Evolutionary conservation across 2,797 vertebrate genomes (phyloP).

Genomic region (Lindbergichthys nudifrons): DNA sequence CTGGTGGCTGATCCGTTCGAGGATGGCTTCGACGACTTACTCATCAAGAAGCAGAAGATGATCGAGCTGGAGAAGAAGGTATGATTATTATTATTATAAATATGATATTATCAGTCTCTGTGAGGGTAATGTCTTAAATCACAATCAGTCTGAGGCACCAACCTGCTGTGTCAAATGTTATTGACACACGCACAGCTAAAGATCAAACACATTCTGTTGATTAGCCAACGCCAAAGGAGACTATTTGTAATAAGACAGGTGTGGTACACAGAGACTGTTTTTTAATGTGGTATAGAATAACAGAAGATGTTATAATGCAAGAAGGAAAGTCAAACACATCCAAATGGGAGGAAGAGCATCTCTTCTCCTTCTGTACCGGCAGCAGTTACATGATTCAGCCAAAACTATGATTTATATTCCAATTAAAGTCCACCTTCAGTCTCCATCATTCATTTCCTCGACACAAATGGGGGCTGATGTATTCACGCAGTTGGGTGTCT

Average conservation of each 20-base stretch:
- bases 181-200: neutral
- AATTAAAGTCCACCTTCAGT: slow-evolving; percentile 51
- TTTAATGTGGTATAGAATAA: neutral
- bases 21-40: slow-evolving; percentile 90
- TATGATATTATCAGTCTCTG: neutral
- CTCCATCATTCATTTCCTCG: slow-evolving; percentile 41
- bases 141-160: neutral
- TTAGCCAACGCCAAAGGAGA: neutral
- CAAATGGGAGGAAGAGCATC: neutral
- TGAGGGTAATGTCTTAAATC: neutral
- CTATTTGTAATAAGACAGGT: neutral
- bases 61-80: slow-evolving; percentile 93
- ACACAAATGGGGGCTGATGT: slow-evolving; percentile 51
- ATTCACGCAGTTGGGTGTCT: slow-evolving; percentile 22
- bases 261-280: neutral
- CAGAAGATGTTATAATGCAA: neutral
- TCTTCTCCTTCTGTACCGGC: slow-evolving; percentile 1
- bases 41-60: slow-evolving; percentile 90
- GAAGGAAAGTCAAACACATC: neutral
- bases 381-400: slow-evolving; percentile 35
- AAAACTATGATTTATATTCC: slow-evolving; percentile 44
- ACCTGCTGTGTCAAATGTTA: neutral
- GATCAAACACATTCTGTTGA: neutral
- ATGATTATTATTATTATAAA: neutral
- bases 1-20: slow-evolving; percentile 93